Evolutionary conservation across 2,797 vertebrate genomes (phyloP), one percentile per base, ranked within the genome.

Genomic region (Valencia hispanica): DNA sequence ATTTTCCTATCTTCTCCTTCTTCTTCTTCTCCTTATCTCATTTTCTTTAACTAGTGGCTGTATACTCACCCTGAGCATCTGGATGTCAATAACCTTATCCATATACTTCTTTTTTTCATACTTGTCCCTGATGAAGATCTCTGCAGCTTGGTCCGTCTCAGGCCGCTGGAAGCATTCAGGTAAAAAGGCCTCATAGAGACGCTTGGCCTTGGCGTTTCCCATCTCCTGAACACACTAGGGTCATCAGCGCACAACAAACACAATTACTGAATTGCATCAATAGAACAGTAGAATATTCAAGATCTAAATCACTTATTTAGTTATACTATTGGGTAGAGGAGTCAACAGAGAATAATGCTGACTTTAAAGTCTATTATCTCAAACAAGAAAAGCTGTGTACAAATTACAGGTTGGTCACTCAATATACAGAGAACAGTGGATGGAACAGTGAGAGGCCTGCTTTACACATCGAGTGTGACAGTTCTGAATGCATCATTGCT

Each of bases 31-130:
- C n/a, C n/a, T n/a, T n/a, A n/a, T n/a, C 27, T 17, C 7, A 30
- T 2, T 43, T 48, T 27, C 59, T 6, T 41, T 61, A 66, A 45
- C 55, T 0, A 25, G 5, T n/a, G 15, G 43, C 1, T 22, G 10
- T 5, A n/a, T 53, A 94, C 97, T 92, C 82, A 99, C 98, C 95
- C 96, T 96, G 65, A 98, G 96, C 6, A 96, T 92, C 41, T 72
- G 95, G 91, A 99, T 95, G 92, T 99, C 97, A 11, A 99, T 96
- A 86, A 97, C 97, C 78, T 97, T 96, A 93, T 99, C 98, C 91
- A 99, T 96, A 87, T 98, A 98, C 84, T 99, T 99, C 93, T 99
- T 99, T 94, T 97, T 99, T 34, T 99, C 98, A 0, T 99, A 99
- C 89, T 99, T 99, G 88, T 99, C 98, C 88, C 98, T 94, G 87